These are phyloP conservation scores for Diaperis boleti DNA, from an alignment of 2,888 invertebrate species.

Conservation along the genomic window DNA sequence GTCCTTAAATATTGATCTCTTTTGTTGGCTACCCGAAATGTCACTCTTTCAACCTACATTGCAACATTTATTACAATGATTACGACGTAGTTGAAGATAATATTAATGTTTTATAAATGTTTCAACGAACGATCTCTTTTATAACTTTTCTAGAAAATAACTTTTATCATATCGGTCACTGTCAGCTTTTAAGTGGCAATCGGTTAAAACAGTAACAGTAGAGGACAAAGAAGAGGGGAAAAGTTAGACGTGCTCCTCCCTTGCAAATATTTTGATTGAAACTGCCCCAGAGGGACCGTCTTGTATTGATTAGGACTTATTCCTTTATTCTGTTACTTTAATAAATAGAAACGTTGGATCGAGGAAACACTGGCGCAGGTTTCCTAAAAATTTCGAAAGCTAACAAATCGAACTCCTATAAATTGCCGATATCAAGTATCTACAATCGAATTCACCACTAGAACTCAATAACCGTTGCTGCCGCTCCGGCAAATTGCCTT, in stretches of 20 bases:
- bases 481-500: not conserved
- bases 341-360: not conserved
- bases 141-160: constrained; percentile 3
- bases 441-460: not conserved
- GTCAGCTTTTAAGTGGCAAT: constrained; percentile 5
- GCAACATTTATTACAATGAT: constrained; percentile 5
- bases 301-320: constrained; percentile 2
- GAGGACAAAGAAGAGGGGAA: not conserved
- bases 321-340: not conserved
- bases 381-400: too few species aligned
- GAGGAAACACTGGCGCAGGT: not conserved
- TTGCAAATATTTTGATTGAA: constrained; percentile 12
- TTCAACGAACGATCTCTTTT: constrained; percentile 7
- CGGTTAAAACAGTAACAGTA: constrained; percentile 17
- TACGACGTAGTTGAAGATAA: not conserved
- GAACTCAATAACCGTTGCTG: not conserved
- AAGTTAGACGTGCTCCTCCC: not conserved
- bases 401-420: too few species aligned
- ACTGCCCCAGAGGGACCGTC: constrained; percentile 4
- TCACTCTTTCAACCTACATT: constrained; percentile 5
- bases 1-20: constrained; percentile 8
- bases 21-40: not conserved
- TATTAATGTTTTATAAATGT: constrained; percentile 4
- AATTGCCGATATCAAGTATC: constrained; percentile 1
- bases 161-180: constrained; percentile 11